Evolutionary conservation across 2,797 vertebrate genomes (phyloP), one percentile per base, ranked within the genome.

Genomic region (Valencia hispanica): DNA sequence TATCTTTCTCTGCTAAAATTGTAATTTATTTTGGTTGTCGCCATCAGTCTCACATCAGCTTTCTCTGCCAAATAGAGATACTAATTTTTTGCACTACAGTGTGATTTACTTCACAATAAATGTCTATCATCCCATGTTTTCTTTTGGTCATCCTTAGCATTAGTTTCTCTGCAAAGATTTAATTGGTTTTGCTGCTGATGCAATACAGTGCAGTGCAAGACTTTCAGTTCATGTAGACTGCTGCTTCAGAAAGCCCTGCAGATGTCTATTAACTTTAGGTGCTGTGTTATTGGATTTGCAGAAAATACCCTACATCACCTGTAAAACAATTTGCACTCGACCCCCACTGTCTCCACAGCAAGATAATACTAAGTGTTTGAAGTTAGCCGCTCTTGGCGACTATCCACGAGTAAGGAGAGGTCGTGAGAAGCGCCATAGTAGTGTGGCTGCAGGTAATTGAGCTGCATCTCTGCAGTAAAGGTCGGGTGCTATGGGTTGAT

Each of bases 361-460:
- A 57, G 36, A 69, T 77, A 83, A 72, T 57, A 39, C 34, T 4
- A 74, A 79, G 75, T 59, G 61, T 69, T 76, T 83, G 34, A 72
- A 74, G 73, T 51, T 68, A 76, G 68, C 53, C 3, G 14, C 73
- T 76, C 71, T 78, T 86, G 76, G 83, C 83, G 66, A 73, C 9
- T 0, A n/a, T n/a, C 25, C 63, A 4, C 18, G 9, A 36, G 61
- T 65, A 22, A 65, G 34, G 4, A 51, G 73, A 84, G 73, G 73
- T 83, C 81, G 79, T 80, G 78, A 84, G 74, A 84, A 78, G 75
- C 53, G 43, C 41, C 79, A 9, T 22, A 20, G 17, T 36, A 63
- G 9, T 9, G 65, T 25, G 68, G 45, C 70, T 78, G 75, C 18
- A 51, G 76, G 79, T 76, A 79, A 61, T 72, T 79, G 68, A 43